Conservation (phyloP, 2,113 vertebrate genomes). For the Dascyllus trimaculatus region DNA sequence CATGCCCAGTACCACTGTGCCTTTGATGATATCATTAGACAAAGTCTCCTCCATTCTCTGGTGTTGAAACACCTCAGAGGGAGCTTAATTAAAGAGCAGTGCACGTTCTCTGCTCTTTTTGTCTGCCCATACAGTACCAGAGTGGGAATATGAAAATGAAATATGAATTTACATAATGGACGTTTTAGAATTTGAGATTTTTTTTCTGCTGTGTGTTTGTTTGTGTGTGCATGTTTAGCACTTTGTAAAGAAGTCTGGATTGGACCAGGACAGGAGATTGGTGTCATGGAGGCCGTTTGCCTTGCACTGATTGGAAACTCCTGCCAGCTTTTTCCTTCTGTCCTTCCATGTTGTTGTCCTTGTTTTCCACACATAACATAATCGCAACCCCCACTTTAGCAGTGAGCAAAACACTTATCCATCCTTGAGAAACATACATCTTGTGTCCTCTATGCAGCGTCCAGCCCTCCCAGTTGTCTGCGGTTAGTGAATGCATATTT, state of each 20-base stretch:
- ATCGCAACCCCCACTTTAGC: not conserved
- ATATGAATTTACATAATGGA: constrained; percentile 37
- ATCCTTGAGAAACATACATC: not conserved
- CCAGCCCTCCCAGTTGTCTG: not conserved
- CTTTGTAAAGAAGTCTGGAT: constrained; percentile 10
- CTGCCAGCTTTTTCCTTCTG: not conserved
- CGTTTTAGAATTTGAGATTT: no score
- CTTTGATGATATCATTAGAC: constrained; percentile 72
- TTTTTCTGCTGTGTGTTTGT: constrained; percentile 2
- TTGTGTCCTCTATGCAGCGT: not conserved
- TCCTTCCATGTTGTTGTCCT: not conserved
- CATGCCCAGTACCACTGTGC: constrained; percentile 12
- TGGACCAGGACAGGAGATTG: not conserved
- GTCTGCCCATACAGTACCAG: constrained; percentile 4
- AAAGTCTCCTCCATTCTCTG: constrained; percentile 44
- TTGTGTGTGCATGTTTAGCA: not conserved
- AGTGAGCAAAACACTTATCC: not conserved
- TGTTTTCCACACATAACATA: not conserved
- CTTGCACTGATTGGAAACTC: constrained; percentile 13
- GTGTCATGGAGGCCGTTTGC: constrained; percentile 9
- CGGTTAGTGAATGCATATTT: constrained; percentile 11
- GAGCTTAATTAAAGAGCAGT: constrained; percentile 47
- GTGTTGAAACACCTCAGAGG: constrained; percentile 45
- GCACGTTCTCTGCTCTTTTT: constrained; percentile 14
- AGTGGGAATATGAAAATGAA: constrained; percentile 10